Evolutionary conservation across 1,140 invertebrate species (phyloP), one percentile per base, ranked within the genome.

Genomic region (Drosophila setifemur): DNA sequence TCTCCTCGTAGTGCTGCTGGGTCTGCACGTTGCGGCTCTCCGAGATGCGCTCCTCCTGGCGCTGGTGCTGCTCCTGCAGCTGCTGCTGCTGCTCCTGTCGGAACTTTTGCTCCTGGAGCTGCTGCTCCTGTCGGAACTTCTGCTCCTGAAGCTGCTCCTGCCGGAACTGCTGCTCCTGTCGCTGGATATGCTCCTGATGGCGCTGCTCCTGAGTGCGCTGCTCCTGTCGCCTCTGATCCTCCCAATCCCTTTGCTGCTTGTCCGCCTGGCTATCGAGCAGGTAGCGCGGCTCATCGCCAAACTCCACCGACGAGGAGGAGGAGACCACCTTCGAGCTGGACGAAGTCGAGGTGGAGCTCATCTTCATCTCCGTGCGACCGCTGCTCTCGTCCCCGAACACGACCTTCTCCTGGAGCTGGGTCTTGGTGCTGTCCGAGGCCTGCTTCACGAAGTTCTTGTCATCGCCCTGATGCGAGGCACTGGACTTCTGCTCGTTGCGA

Each of bases 371-470:
- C 42, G 72, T 88, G 18, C 88, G 87, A 14, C 88, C 88, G 40
- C 90, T 92, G 8, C 89, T 91, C 50, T 93, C 89, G 55, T 90
- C 90, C 0, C 90, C 91, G 29, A 92, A 92, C 14, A 92, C 90
- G n/a, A 93, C 92, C 74, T 93, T 92, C 81, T 94, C 93, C 55
- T 92, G 91, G 4, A 93, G 91, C 14, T 93, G 91, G 7, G 92
- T 93, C 64, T 92, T 92, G 3, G 93, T 92, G 53, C 91, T 90
- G 37, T 91, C 91, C 44, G 93, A 92, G 19, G 92, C 91, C 21
- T 92, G 91, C 77, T 92, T 92, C n/a, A 92, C 90, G 63, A 92
- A 94, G 74, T 92, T 93, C 76, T 92, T 92, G 47, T 93, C 93
- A 47, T 94, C 93, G 28, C 93, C 93, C 85, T 94, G 92, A 61